These are phyloP conservation scores for Mesaphorura yosii DNA, from an alignment of 1,140 invertebrate genomes.

Conservation along the genomic window DNA sequence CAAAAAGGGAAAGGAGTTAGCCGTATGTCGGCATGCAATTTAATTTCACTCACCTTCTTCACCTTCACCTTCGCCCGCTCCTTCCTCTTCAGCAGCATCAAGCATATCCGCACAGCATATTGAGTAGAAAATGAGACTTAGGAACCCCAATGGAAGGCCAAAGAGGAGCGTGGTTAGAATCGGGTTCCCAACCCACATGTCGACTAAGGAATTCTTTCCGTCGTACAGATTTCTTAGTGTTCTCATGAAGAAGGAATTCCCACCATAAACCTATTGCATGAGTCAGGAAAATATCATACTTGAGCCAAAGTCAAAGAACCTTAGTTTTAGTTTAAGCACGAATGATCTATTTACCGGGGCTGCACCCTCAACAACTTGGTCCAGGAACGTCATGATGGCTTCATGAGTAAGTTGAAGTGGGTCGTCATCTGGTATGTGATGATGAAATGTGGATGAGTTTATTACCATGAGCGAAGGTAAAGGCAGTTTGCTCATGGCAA, in stretches of 20 bases:
- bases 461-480: conserved; percentile 77
- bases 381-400: conserved; percentile 47
- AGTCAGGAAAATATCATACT: background rate
- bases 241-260: conserved; percentile 57
- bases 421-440: conserved; percentile 77
- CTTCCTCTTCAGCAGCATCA: conserved; percentile 76
- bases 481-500: conserved; percentile 70
- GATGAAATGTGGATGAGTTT: conserved; percentile 78
- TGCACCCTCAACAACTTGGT: conserved; percentile 32
- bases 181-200: conserved; percentile 62
- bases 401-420: conserved; percentile 62
- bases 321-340: background rate
- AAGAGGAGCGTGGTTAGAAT: conserved; percentile 44
- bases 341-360: conserved; percentile 31
- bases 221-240: conserved; percentile 68
- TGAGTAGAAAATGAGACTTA: conserved; percentile 85
- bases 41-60: conserved; percentile 36
- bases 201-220: conserved; percentile 52
- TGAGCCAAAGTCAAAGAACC: background rate
- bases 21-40: background rate
- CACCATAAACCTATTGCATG: conserved; percentile 74
- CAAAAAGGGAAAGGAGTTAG: too few species aligned
- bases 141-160: conserved; percentile 70
- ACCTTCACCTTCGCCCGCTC: too few species aligned
- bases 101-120: conserved; percentile 87